These are phyloP conservation scores for Aphaenogaster ashmeadi DNA, from an alignment of 1,140 invertebrate species.

Conservation along the genomic window DNA sequence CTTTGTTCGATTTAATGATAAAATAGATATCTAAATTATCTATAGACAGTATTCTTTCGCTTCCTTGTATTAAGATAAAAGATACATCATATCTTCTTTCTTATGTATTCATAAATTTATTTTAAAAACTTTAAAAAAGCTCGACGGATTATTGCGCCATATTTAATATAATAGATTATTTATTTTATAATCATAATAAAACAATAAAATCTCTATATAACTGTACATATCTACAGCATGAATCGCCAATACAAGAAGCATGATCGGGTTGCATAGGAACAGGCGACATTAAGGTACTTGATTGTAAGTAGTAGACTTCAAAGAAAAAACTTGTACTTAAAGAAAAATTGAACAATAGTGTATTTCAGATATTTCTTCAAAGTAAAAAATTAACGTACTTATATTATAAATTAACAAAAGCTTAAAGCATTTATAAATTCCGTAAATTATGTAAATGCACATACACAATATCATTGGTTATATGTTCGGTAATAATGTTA, in stretches of 20 bases:
- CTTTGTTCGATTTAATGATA: conserved; percentile 13
- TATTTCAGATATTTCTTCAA: background rate
- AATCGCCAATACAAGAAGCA: background rate
- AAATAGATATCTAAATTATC: conserved; percentile 37
- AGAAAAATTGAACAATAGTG: background rate
- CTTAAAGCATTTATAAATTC: background rate
- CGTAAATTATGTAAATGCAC: background rate
- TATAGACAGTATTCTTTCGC: background rate
- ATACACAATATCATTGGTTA: background rate
- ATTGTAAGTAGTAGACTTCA: background rate
- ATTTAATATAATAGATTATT: background rate
- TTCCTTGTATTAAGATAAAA: background rate
- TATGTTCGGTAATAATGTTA: background rate
- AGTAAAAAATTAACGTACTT: background rate
- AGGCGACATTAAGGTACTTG: background rate
- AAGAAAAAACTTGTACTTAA: background rate
- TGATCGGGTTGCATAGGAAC: conserved; percentile 37
- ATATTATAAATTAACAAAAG: background rate
- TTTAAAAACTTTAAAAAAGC: background rate
- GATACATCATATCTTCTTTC: background rate
- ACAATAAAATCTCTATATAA: background rate
- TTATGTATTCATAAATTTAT: background rate
- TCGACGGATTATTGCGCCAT: background rate
- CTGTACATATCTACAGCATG: background rate
- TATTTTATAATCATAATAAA: conserved; percentile 7